Evolutionary conservation across 2,113 vertebrate genomes (phyloP).

Genomic region (Nothocercus julius): DNA sequence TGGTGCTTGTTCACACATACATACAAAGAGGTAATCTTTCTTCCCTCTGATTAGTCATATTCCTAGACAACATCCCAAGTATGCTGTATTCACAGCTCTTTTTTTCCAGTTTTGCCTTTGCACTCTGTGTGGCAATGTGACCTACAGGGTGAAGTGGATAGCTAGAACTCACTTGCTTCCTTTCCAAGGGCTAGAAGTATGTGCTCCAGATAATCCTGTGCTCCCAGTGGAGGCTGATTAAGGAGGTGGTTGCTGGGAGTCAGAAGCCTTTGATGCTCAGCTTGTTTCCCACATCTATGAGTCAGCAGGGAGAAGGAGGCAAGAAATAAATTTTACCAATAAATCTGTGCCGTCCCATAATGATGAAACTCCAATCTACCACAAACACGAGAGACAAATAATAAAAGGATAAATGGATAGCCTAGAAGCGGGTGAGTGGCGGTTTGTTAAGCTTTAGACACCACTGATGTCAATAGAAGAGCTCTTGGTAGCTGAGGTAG

Average conservation of each 20-base stretch:
- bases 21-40: not conserved
- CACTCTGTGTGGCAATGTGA: accelerated
- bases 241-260: not conserved
- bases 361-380: not conserved
- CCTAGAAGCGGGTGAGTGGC: not conserved
- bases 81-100: not conserved
- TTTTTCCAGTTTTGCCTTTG: not conserved
- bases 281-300: not conserved
- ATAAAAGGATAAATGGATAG: not conserved
- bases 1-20: not conserved
- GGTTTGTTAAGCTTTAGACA: not conserved
- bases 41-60: not conserved
- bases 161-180: not conserved
- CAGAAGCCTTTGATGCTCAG: not conserved
- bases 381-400: not conserved
- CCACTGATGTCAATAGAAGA: not conserved
- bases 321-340: not conserved
- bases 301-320: not conserved
- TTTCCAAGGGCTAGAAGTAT: not conserved
- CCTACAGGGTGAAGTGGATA: not conserved
- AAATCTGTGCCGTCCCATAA: not conserved
- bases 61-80: not conserved
- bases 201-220: not conserved
- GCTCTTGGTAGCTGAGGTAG: not conserved
- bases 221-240: not conserved